Percentiles rank a stretch among this genome's conserved stretches.
phyloP scores from a whole-genome alignment of 2,888 invertebrate genomes.

The Ormyrus rosae region DNA sequence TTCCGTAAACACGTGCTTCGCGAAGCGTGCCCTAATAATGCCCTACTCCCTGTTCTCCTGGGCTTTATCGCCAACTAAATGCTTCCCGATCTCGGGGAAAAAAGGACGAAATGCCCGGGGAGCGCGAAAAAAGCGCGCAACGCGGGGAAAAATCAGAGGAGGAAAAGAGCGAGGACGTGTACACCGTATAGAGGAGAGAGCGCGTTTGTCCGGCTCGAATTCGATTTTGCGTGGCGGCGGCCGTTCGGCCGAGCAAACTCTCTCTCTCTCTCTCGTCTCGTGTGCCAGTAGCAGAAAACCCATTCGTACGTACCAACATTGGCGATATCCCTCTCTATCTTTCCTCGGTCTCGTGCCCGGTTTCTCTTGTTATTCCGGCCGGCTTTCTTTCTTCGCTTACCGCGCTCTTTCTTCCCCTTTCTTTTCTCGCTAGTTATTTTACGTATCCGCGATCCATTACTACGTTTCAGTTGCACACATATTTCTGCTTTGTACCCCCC shows the following conservation, averaged over 20 bases:
- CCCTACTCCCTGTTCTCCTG: no score
- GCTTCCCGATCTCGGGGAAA: not conserved
- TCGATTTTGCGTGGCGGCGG: slow-evolving; percentile 57
- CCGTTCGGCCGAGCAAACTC: slow-evolving; percentile 40
- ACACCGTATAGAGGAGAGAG: slow-evolving; percentile 52
- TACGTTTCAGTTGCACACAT: slow-evolving; percentile 4
- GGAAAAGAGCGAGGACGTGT: not conserved
- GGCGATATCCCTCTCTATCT: not conserved
- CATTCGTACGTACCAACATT: slow-evolving; percentile 38
- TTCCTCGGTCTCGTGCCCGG: not conserved
- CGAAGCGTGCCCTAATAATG: no score
- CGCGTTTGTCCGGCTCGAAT: slow-evolving; percentile 39
- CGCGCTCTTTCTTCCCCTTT: not conserved
- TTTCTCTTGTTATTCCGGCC: slow-evolving; percentile 20
- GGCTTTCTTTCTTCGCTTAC: slow-evolving; percentile 6
- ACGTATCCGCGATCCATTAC: not conserved
- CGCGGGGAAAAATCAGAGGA: slow-evolving; percentile 37
- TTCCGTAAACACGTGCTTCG: no score
- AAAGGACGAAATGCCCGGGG: not conserved
- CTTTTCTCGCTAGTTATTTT: slow-evolving; percentile 25
- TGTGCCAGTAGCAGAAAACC: slow-evolving; percentile 50
- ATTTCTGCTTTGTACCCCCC: not conserved
- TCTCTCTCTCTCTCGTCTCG: slow-evolving; percentile 3
- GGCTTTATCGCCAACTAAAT: no score
- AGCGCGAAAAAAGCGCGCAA: slow-evolving; percentile 18